phyloP scores from a whole-genome alignment of 2,888 invertebrate species.

The Pyrrhia umbra region DNA sequence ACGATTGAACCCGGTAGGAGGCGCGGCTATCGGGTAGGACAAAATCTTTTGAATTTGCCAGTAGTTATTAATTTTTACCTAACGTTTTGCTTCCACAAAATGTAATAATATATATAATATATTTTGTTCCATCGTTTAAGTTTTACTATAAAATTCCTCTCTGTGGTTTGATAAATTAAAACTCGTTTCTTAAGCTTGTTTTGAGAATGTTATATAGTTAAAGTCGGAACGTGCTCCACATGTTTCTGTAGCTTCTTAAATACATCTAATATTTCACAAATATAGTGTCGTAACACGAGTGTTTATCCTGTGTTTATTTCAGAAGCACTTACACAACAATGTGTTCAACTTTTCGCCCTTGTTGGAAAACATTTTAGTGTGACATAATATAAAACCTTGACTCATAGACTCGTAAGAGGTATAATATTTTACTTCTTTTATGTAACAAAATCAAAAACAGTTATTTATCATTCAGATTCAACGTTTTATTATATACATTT shows the following conservation, averaged over 20 bases:
- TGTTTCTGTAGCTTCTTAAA: constrained; percentile 10
- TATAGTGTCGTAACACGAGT: constrained; percentile 9
- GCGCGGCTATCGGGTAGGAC: too few species aligned
- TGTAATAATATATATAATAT: too few species aligned
- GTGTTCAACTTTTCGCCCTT: constrained; percentile 15
- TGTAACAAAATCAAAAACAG: constrained; percentile 24
- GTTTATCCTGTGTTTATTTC: constrained; percentile 12
- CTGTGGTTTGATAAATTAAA: constrained; percentile 24
- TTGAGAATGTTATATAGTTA: constrained; percentile 5
- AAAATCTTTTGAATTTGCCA: too few species aligned
- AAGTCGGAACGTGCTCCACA: constrained; percentile 7
- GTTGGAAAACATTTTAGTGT: constrained; percentile 23
- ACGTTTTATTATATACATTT: constrained; percentile 34
- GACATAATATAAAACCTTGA: constrained; percentile 14
- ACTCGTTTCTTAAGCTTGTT: constrained; percentile 38
- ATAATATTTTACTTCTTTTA: constrained; percentile 29
- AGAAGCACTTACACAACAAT: constrained; percentile 10
- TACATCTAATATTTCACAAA: constrained; percentile 18
- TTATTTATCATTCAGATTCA: constrained; percentile 27
- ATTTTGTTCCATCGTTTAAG: neutral
- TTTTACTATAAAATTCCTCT: constrained; percentile 16
- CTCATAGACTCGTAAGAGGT: neutral
- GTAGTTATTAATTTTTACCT: too few species aligned
- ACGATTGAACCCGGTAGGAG: too few species aligned
- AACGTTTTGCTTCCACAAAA: too few species aligned